Base-by-base conservation (phyloP, 2,113 vertebrate genomes). In the Lamprotornis superbus region DNA sequence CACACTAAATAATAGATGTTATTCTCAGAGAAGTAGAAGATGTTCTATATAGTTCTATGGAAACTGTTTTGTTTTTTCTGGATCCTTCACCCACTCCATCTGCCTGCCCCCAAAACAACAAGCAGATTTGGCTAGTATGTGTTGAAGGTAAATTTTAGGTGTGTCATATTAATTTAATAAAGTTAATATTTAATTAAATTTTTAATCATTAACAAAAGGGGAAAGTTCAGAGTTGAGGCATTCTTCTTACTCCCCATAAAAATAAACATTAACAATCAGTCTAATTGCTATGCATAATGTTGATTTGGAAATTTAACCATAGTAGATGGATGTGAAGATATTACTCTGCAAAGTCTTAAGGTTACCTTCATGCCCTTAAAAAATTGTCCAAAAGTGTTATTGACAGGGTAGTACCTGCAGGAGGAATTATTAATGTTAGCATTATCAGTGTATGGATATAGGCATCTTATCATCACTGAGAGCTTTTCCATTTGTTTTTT, bases 121-220 rank as follows among this genome's bases (percentile, higher is more conserved):
- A 88, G 57, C 47, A 83, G 63, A 94, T 81, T 76, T 77, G 42
- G 30, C 60, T 89, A 79, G n/a, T 81, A 37, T 75, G 11, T 64
- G 20, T 59, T 74, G 28, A 49, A 93, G 76, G 83, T 89, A 95
- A 85, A 89, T 96, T 86, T 87, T 59, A 95, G 88, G 46, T 85
- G 59, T 94, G 64, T 68, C n/a, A n/a, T 85, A 94, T 89, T 81
- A 94, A 89, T 96, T 94, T 86, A 78, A 84, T 89, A 68, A 92
- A 92, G 94, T 96, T 94, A 97, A 97, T 94, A 65, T 83, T 95
- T 92, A 93, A 83, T 46, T 68, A 71, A 78, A 17, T 30, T 93
- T 74, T 90, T 70, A 97, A 96, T 86, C 64, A 82, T 96, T 95
- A 93, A 93, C 85, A 82, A 35, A 94, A 61, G 84, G 67, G n/a